Conservation (phyloP, 2,797 vertebrate species). For the Otolemur crassicaudatus region DNA sequence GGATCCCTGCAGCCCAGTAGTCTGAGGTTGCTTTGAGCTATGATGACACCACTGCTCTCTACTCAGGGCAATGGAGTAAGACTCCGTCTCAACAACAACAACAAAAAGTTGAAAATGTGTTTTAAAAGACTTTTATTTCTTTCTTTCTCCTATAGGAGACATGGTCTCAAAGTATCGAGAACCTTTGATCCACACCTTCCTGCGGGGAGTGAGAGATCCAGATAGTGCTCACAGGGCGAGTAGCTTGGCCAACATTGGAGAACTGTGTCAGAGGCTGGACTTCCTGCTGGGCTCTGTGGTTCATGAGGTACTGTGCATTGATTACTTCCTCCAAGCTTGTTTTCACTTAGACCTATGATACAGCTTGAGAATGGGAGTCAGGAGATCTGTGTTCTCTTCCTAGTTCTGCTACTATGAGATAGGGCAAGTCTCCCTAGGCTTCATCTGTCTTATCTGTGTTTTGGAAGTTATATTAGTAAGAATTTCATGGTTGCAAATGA, state of each 20-base stretch:
- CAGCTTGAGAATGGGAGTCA: not conserved
- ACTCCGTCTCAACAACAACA: not conserved
- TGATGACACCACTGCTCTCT: not conserved
- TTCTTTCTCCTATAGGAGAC: slow-evolving; percentile 89
- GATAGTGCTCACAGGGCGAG: slow-evolving; percentile 92
- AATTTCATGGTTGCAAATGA: not conserved
- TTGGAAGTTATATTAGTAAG: not conserved
- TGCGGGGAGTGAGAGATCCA: slow-evolving; percentile 90
- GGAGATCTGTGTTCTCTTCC: not conserved
- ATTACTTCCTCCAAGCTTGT: not conserved
- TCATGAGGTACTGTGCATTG: slow-evolving; percentile 91
- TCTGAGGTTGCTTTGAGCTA: not conserved
- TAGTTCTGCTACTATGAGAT: not conserved
- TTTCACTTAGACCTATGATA: not conserved
- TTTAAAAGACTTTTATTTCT: not conserved
- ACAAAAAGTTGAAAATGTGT: not conserved
- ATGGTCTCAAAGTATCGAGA: slow-evolving; percentile 91
- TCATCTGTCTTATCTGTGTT: not conserved
- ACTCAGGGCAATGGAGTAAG: not conserved
- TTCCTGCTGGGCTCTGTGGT: slow-evolving; percentile 92
- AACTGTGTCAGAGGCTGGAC: slow-evolving; percentile 93
- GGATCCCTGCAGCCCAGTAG: not conserved
- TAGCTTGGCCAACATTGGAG: slow-evolving; percentile 96
- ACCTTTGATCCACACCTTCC: slow-evolving; percentile 91
- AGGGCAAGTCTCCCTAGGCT: not conserved